These are phyloP conservation scores for Parapristionchus giblindavisi DNA, from an alignment of 2,888 invertebrate genomes.

Conservation along the genomic window DNA sequence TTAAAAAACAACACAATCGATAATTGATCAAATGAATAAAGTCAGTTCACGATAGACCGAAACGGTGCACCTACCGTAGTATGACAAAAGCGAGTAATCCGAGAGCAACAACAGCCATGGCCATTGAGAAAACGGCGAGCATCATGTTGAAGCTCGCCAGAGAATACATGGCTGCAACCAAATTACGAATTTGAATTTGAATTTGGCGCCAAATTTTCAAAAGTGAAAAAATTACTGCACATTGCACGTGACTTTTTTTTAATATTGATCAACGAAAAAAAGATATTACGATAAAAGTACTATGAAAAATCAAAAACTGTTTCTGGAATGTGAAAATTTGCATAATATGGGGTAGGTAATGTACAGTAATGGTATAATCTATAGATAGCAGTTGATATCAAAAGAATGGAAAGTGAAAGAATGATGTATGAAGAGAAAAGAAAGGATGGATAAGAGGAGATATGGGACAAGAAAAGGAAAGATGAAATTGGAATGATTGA, in stretches of 20 bases:
- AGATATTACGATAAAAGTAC: too few relatives aligned
- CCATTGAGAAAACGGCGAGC: slow-evolving; percentile 47
- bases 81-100: slow-evolving; percentile 46
- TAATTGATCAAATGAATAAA: neutral
- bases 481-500: neutral
- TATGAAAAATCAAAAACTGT: too few relatives aligned
- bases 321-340: too few relatives aligned
- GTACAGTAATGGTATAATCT: neutral
- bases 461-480: too few relatives aligned
- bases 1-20: neutral
- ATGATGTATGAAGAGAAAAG: too few relatives aligned
- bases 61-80: slow-evolving; percentile 5
- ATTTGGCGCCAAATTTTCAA: too few relatives aligned
- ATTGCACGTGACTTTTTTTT: too few relatives aligned
- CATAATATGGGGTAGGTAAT: neutral
- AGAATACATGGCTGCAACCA: slow-evolving; percentile 42
- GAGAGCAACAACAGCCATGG: slow-evolving; percentile 45
- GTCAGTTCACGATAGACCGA: neutral
- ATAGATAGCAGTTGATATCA: neutral
- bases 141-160: slow-evolving; percentile 43
- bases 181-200: too few relatives aligned
- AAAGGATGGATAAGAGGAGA: too few relatives aligned
- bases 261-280: too few relatives aligned
- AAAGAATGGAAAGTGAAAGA: too few relatives aligned
- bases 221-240: too few relatives aligned